Base-by-base conservation (phyloP, 2,888 invertebrate genomes). In the Aromia moschata region DNA sequence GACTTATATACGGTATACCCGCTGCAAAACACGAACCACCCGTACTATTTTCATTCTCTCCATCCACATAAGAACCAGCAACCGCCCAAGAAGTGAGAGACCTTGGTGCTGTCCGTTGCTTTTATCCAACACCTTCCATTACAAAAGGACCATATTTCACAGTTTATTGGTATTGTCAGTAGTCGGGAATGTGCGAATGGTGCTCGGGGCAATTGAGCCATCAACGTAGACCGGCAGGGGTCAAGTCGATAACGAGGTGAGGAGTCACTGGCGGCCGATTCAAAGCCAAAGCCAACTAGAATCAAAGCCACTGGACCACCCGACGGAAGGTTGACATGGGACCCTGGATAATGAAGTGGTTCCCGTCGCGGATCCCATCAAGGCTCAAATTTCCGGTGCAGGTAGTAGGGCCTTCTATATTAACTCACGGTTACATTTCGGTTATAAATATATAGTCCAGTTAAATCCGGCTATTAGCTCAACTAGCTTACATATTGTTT, bases 341-440 rank as follows among this genome's bases (percentile, higher is more conserved):
- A 73, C 73, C 68, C 67, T 62, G 72, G 69, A 76, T 76, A 77
- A 77, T 75, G 74, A 76, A 76, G 75, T 76, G 76, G 74, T 71
- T 67, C 67, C 62, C 68, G 70, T 60, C 63, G 59, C 58, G 60
- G 67, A 53, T 65, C 60, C 60, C 56, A 60, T 62, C 64, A 12
- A 12, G 46, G 57, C 33, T 62, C 64, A 59, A 54, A 58, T 67
- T 67, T 65, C 67, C 62, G 60, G 64, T 62, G 64, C 67, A 64
- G 67, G 62, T 67, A 64, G 67, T 65, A 46, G 17, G 18, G 14
- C 20, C 18, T 47, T 47, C 18, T 20, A 45, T 20, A 43, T 43
- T 5, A 43, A 18, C 1, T 20, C 43, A 25, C 43, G 18, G 41
- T 15, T 41, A n/a, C 41, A 41, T 5, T 25, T 25, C 3, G 25